These are phyloP conservation scores for Pipistrellus kuhlii DNA, from an alignment of 2,797 vertebrate species.

Conservation along the genomic window DNA sequence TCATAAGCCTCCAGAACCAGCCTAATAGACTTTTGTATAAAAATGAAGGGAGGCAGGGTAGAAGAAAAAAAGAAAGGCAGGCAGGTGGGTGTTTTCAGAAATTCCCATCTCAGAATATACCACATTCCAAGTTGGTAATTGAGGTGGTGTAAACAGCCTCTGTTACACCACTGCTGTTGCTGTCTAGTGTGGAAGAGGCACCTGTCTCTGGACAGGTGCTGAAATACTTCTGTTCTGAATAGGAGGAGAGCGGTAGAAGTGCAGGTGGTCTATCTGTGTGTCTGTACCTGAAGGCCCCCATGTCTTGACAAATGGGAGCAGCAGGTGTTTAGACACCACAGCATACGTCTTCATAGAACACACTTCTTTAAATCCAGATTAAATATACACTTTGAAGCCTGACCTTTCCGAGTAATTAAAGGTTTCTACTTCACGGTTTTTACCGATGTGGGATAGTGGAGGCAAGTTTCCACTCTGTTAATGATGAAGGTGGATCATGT, in stretches of 20 bases:
- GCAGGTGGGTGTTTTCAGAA: background rate
- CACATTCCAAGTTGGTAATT: background rate
- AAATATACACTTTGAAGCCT: conserved; percentile 82
- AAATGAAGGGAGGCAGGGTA: fast-evolving
- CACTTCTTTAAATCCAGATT: conserved; percentile 82
- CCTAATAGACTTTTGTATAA: background rate
- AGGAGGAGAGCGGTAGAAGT: background rate
- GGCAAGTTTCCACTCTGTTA: background rate
- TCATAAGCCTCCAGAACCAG: background rate
- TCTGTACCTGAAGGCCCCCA: background rate
- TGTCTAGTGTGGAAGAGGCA: background rate
- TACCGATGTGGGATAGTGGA: conserved; percentile 42
- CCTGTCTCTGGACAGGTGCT: background rate
- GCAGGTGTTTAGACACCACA: conserved; percentile 80
- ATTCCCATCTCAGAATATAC: background rate
- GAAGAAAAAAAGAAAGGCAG: background rate
- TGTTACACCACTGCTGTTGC: background rate
- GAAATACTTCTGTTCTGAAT: fast-evolving
- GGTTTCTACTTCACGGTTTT: conserved; percentile 74
- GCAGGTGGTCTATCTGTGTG: background rate
- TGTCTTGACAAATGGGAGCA: conserved; percentile 68
- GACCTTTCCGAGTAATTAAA: conserved; percentile 85
- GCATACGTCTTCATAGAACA: conserved; percentile 75
- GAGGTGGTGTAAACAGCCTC: background rate
- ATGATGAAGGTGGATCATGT: conserved; percentile 6